These are phyloP conservation scores for Drosophila cognata DNA, from an alignment of 2,888 invertebrate species.

Conservation along the genomic window DNA sequence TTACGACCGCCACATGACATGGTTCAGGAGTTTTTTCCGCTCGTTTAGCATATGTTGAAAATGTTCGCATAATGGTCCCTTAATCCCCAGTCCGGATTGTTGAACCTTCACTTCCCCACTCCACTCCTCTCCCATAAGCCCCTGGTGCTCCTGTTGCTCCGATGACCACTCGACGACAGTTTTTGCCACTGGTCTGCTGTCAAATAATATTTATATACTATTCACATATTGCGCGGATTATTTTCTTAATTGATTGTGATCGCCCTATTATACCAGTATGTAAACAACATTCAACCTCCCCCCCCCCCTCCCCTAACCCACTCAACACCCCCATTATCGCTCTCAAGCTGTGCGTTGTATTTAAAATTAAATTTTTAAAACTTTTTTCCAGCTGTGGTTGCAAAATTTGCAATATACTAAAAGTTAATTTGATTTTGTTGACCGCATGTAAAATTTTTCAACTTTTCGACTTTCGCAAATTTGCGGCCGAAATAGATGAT, in stretches of 20 bases:
- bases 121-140: neutral
- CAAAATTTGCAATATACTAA: constrained; percentile 55
- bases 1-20: constrained; percentile 53
- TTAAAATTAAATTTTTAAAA: constrained; percentile 54
- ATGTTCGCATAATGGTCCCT: constrained; percentile 56
- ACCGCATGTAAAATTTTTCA: constrained; percentile 66
- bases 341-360: constrained; percentile 2
- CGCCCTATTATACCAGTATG: constrained; percentile 58
- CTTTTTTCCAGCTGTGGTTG: constrained; percentile 46
- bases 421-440: constrained; percentile 75
- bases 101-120: neutral
- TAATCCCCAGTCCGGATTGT: constrained; percentile 46
- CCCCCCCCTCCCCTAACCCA: neutral
- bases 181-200: constrained; percentile 53
- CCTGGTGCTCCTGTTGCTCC: constrained; percentile 5
- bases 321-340: neutral
- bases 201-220: constrained; percentile 73
- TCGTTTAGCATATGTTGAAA: constrained; percentile 66
- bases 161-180: constrained; percentile 53
- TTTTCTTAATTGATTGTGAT: constrained; percentile 75
- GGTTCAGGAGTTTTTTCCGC: constrained; percentile 30
- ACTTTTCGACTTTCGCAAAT: constrained; percentile 69
- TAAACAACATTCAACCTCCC: neutral
- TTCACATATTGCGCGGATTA: constrained; percentile 71
- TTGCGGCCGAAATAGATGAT: constrained; percentile 24